These are phyloP conservation scores for Rhodinocichla rosea DNA, from an alignment of 2,113 vertebrate species.

Conservation along the genomic window DNA sequence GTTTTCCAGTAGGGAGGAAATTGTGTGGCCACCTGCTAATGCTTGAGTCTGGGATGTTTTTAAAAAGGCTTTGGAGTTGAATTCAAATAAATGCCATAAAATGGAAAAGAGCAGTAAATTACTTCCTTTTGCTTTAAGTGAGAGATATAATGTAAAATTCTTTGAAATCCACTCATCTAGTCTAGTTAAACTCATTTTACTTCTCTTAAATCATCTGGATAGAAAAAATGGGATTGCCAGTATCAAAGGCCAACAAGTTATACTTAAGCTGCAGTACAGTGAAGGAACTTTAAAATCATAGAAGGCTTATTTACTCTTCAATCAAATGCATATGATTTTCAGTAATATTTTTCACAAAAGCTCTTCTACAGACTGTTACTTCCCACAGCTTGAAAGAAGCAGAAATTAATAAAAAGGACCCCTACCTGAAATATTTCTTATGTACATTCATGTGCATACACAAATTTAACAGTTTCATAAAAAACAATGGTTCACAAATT, in stretches of 20 bases:
- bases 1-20: background rate
- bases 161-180: background rate
- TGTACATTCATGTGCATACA: background rate
- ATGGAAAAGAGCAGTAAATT: background rate
- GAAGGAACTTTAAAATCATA: background rate
- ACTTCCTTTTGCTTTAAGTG: background rate
- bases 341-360: background rate
- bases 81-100: background rate
- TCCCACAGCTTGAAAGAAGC: background rate
- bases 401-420: background rate
- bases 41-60: background rate
- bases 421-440: background rate
- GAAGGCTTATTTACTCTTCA: background rate
- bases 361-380: background rate
- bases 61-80: background rate
- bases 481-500: background rate
- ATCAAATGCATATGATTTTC: background rate
- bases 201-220: background rate
- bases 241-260: background rate
- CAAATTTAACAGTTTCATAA: background rate
- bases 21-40: background rate
- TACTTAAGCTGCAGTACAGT: background rate
- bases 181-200: background rate
- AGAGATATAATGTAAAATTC: background rate
- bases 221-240: background rate